Evolutionary conservation across 2,888 invertebrate species (phyloP).

Genomic region (Morinoia aosen): DNA sequence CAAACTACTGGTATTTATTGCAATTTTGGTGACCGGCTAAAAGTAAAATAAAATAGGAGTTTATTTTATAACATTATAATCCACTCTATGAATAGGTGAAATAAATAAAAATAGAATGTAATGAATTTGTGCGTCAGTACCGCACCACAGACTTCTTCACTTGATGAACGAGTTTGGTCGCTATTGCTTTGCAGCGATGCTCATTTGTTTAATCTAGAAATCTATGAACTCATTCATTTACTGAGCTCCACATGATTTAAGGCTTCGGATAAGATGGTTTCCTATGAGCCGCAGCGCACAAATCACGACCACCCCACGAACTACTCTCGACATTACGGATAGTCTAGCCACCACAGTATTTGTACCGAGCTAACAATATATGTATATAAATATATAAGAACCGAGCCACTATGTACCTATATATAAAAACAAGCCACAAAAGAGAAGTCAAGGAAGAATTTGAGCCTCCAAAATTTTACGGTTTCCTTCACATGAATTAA

Average conservation of each 20-base stretch:
- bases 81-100: background rate
- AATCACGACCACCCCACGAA: background rate
- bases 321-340: background rate
- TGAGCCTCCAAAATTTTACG: too few relatives aligned
- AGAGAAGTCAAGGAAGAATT: too few relatives aligned
- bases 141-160: background rate
- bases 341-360: background rate
- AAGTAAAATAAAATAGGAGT: background rate
- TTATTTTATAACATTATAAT: background rate
- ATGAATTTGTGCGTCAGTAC: background rate
- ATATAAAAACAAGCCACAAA: too few relatives aligned
- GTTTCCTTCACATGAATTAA: too few relatives aligned
- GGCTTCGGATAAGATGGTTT: background rate
- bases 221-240: background rate
- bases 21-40: background rate
- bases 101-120: background rate
- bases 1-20: background rate
- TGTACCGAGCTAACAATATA: background rate
- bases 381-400: background rate
- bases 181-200: too few relatives aligned
- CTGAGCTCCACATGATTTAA: background rate
- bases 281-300: background rate
- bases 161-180: background rate
- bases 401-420: too few relatives aligned
- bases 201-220: too few relatives aligned